Evolutionary conservation across 2,113 vertebrate species (phyloP).

Genomic region (Atrichornis clamosus): DNA sequence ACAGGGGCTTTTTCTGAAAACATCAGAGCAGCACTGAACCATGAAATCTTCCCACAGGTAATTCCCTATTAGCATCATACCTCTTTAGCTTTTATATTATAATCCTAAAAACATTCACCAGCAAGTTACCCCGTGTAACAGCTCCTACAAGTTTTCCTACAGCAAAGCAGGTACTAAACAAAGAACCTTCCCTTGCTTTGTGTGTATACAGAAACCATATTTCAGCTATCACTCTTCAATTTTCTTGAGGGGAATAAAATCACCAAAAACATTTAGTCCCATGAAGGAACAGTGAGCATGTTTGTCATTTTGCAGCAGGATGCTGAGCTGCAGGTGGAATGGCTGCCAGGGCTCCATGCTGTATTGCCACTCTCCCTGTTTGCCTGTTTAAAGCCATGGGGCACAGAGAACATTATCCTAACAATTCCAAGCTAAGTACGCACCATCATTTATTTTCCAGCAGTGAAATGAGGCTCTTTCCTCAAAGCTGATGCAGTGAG

Average conservation of each 20-base stretch:
- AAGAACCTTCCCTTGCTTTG: neutral
- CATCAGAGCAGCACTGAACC: neutral
- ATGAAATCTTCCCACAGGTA: neutral
- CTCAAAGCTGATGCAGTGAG: neutral
- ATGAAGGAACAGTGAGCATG: neutral
- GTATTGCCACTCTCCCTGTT: neutral
- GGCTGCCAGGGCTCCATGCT: neutral
- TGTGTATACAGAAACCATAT: neutral
- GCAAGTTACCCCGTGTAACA: neutral
- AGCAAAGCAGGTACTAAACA: neutral
- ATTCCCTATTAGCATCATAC: neutral
- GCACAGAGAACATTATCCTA: neutral
- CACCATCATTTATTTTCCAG: neutral
- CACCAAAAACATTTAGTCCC: neutral
- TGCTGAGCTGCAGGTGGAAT: neutral
- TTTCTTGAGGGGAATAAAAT: neutral
- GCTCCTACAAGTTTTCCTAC: neutral
- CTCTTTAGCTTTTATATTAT: neutral
- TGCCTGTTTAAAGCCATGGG: accelerated
- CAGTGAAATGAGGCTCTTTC: accelerated
- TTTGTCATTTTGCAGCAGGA: neutral
- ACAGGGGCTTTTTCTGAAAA: neutral
- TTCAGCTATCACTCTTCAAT: neutral
- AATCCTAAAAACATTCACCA: neutral
- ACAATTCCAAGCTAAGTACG: neutral